A percentile compares a stretch with the other conserved stretches of the same genome.
Evolutionary conservation across 2,888 invertebrate species (phyloP).

Genomic region (Lithophane ornitopus): DNA sequence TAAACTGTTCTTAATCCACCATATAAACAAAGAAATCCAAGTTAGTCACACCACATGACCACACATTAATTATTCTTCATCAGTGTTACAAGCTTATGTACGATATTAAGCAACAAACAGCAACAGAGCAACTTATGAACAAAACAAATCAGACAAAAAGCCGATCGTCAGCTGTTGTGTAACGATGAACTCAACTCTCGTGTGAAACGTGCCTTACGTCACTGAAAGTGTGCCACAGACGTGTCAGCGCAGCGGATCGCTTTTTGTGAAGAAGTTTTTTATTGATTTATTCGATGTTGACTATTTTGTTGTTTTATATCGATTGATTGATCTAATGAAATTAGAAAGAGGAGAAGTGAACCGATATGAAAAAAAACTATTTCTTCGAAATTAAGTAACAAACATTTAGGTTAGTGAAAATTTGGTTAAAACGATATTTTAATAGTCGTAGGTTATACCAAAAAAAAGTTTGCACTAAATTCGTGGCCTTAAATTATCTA

Average conservation of each 20-base stretch:
- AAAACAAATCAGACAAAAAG: conserved; percentile 56
- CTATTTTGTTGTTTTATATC: neutral
- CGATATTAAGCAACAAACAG: conserved; percentile 40
- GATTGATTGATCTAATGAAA: neutral
- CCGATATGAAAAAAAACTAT: neutral
- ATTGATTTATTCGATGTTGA: neutral
- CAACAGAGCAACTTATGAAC: conserved; percentile 20
- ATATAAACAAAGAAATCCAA: neutral
- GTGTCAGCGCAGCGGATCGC: conserved; percentile 24
- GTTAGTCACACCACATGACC: conserved; percentile 4
- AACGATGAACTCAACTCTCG: conserved; percentile 62
- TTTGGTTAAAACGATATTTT: neutral
- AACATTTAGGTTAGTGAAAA: neutral
- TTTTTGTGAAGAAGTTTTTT: conserved; percentile 5
- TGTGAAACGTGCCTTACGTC: conserved; percentile 65
- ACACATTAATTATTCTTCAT: conserved; percentile 2
- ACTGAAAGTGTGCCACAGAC: conserved; percentile 57
- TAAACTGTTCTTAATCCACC: conserved; percentile 6
- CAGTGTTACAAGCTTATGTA: conserved; percentile 2
- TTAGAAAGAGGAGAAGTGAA: neutral
- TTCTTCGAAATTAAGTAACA: neutral
- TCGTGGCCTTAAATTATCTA: neutral
- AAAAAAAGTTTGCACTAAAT: neutral
- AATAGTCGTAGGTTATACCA: too few species aligned
- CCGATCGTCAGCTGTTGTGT: conserved; percentile 49